Evolutionary conservation across 2,888 invertebrate species (phyloP).

Genomic region (Agrilus biguttatus): DNA sequence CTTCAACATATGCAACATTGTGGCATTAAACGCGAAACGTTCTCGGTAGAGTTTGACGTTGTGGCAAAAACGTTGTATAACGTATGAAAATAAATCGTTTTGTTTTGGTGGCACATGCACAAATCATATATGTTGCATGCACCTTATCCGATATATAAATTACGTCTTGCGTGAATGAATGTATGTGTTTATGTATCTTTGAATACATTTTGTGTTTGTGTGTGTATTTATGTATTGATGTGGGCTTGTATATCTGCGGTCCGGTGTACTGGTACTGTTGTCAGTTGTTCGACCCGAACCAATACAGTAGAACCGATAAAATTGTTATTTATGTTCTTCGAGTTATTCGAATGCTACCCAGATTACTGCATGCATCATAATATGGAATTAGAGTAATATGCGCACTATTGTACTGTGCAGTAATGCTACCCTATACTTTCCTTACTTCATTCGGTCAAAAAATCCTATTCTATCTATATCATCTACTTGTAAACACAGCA

Average conservation of each 20-base stretch:
- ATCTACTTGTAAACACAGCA: too few relatives aligned
- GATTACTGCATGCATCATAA: slow-evolving; percentile 17
- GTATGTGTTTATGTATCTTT: slow-evolving; percentile 13
- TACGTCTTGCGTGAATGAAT: slow-evolving; percentile 16
- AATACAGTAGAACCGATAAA: slow-evolving; percentile 15
- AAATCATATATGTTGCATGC: slow-evolving; percentile 10
- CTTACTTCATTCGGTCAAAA: too few relatives aligned
- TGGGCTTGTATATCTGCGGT: background rate
- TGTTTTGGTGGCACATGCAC: slow-evolving; percentile 10
- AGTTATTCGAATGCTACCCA: slow-evolving; percentile 12
- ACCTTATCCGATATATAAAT: slow-evolving; percentile 18
- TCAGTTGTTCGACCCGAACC: slow-evolving; percentile 16
- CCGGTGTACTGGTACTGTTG: background rate
- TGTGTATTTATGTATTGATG: slow-evolving; percentile 1
- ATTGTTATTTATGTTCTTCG: slow-evolving; percentile 15
- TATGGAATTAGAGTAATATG: slow-evolving; percentile 16
- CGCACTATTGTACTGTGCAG: slow-evolving; percentile 11
- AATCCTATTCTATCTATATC: too few relatives aligned
- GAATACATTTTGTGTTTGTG: background rate
- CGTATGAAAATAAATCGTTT: too few relatives aligned
- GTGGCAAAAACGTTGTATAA: too few relatives aligned
- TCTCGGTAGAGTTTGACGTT: too few relatives aligned
- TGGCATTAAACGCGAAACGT: too few relatives aligned
- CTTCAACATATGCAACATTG: too few relatives aligned
- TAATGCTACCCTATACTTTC: too few relatives aligned